These are phyloP conservation scores for Meles meles DNA, from an alignment of 2,113 vertebrate genomes.

Conservation along the genomic window DNA sequence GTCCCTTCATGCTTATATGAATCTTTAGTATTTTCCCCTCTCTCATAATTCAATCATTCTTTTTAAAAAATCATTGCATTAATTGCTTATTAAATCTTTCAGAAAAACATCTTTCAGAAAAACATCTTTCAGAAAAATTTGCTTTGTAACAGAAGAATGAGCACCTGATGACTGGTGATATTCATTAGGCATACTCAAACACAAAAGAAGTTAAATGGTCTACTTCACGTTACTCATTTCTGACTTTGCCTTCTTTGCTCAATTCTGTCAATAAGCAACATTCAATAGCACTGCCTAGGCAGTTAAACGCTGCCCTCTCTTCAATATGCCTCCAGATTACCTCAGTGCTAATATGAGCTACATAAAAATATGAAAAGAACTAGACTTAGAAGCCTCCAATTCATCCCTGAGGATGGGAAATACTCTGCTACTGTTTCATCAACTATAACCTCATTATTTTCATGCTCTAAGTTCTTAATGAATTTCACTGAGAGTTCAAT, in stretches of 20 bases:
- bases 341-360: neutral
- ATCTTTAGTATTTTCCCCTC: neutral
- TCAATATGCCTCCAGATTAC: neutral
- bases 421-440: neutral
- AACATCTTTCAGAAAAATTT: slow-evolving; percentile 6
- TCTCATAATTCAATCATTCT: neutral
- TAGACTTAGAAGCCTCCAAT: neutral
- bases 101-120: slow-evolving; percentile 28
- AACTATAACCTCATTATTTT: slow-evolving; percentile 29
- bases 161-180: neutral
- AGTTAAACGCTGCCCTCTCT: neutral
- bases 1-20: neutral
- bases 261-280: slow-evolving; percentile 16
- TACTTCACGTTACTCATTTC: neutral
- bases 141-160: neutral
- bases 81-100: neutral
- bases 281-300: neutral
- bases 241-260: neutral
- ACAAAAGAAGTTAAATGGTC: neutral
- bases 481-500: slow-evolving; percentile 58
- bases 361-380: neutral
- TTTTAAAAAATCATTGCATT: neutral
- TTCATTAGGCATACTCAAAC: neutral
- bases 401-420: neutral
- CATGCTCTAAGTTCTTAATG: slow-evolving; percentile 53